A percentile compares a stretch with the other conserved stretches of the same genome.
phyloP scores from a whole-genome alignment of 2,113 vertebrate species.

The Galemys pyrenaicus region DNA sequence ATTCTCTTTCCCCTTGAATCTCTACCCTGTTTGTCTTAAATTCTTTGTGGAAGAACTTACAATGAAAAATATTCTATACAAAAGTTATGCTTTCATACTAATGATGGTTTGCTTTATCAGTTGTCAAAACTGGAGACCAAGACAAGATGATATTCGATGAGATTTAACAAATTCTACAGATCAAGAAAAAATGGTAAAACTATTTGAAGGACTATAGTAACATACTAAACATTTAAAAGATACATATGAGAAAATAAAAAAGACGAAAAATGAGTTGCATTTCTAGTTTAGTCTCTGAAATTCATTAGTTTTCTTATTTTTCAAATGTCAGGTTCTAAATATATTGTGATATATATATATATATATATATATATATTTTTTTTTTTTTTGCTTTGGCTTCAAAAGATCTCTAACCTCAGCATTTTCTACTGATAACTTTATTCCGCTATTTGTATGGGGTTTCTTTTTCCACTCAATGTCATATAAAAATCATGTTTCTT shows the following conservation, averaged over 20 bases:
- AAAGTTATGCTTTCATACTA: neutral
- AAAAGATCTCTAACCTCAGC: slow-evolving; percentile 31
- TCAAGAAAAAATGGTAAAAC: slow-evolving; percentile 16
- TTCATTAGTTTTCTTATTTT: slow-evolving; percentile 23
- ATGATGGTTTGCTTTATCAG: neutral
- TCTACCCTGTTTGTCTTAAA: neutral
- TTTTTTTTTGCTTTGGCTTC: slow-evolving; percentile 45
- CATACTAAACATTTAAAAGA: neutral
- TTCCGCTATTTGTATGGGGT: neutral
- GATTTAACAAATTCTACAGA: slow-evolving; percentile 40
- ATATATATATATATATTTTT: no score
- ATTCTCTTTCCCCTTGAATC: neutral
- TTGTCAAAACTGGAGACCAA: neutral
- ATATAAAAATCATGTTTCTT: slow-evolving; percentile 49
- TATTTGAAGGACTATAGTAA: neutral
- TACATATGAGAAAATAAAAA: neutral
- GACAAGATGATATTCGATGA: neutral
- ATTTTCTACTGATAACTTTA: slow-evolving; percentile 47
- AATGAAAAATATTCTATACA: neutral
- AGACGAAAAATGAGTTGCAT: neutral
- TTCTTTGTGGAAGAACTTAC: neutral
- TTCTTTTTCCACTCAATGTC: slow-evolving; percentile 39
- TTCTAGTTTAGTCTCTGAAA: slow-evolving; percentile 32
- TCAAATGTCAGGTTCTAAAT: slow-evolving; percentile 40
- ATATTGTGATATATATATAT: neutral